Base-by-base conservation (phyloP, 2,113 vertebrate genomes). In the Austrofundulus limnaeus region DNA sequence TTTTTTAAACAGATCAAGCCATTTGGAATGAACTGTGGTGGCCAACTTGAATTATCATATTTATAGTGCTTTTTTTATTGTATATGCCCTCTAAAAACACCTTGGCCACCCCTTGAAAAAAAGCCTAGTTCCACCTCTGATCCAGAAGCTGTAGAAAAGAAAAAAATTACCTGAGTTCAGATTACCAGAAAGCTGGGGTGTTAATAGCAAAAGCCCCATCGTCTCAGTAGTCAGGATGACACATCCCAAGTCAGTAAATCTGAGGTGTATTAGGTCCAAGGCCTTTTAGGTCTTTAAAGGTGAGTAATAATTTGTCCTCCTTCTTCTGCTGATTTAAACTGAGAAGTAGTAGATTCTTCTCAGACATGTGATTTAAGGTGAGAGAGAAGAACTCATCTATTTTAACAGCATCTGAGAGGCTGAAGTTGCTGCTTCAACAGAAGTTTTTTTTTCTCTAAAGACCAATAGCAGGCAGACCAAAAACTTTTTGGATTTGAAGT, bases 251-350 rank as follows among this genome's bases (percentile, higher is more conserved):
- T 34, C 56, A 34, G 17, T 59, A 59, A 46, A 28, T 59, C n/a
- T 45, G 2, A 55, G 20, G 19, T 16, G 20, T 41, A 38, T 55
- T 21, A 55, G 34, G 19, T 38, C 19, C 19, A 31, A 46, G 42
- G n/a, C 24, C 24, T 11, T 59, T 46, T 59, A 31, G 20, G 25
- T 41, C 25, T 34, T 46, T 46, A 34, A 31, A 46, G 24, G 41
- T 46, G 24, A 59, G 42, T 59, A 46, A 59, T 31, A 42, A 46
- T 23, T 59, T 59, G 25, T 42, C 24, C 25, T 11, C 17, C 17
- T 46, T 45, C 42, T 11, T 46, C 17, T 31, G 4, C 56, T 46
- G 56, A 59, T 42, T 59, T 28, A 59, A 25, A 46, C 24, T 59
- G 17, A 46, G 12, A 20, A 46, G 14, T 20, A 46, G 25, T 20